Evolutionary conservation across 2,797 vertebrate genomes (phyloP).

Genomic region (Macroramphosus scolopax): DNA sequence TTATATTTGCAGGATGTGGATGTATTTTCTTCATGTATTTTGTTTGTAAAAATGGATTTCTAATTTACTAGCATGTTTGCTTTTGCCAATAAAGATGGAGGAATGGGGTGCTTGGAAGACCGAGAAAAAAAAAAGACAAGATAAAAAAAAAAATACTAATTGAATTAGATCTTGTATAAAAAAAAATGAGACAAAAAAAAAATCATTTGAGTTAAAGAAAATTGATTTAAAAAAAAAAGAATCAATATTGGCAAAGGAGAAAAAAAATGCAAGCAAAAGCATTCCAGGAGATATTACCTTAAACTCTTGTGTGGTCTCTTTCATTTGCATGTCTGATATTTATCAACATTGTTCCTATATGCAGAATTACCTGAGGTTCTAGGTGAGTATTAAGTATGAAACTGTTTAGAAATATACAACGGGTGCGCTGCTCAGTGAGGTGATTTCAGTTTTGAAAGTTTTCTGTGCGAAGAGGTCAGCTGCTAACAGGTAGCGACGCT

Average conservation of each 20-base stretch:
- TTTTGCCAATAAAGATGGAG: slow-evolving; percentile 97
- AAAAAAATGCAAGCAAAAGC: slow-evolving; percentile 75
- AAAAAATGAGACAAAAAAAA: slow-evolving; percentile 48
- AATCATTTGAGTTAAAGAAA: slow-evolving; percentile 42
- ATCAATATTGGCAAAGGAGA: slow-evolving; percentile 56
- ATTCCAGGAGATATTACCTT: slow-evolving; percentile 85
- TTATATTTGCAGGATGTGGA: slow-evolving; percentile 98
- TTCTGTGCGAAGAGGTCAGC: no score
- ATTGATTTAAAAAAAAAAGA: no score
- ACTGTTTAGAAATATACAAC: no score
- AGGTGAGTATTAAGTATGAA: no score
- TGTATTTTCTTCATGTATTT: slow-evolving; percentile 96
- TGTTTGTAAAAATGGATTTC: slow-evolving; percentile 95
- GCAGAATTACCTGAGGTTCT: no score
- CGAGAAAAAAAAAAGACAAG: slow-evolving; percentile 38
- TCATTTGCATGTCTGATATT: slow-evolving; percentile 34
- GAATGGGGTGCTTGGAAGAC: slow-evolving; percentile 84
- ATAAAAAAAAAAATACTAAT: slow-evolving; percentile 28
- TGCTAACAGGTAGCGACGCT: no score
- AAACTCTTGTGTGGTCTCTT: slow-evolving; percentile 74
- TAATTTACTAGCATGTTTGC: slow-evolving; percentile 97
- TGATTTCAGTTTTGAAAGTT: no score
- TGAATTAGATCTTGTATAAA: slow-evolving; percentile 60
- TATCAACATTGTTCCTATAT: background rate
- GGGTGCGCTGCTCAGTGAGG: no score